Evolutionary conservation across 1,140 invertebrate genomes (phyloP).

Genomic region (Bombus superbus): DNA sequence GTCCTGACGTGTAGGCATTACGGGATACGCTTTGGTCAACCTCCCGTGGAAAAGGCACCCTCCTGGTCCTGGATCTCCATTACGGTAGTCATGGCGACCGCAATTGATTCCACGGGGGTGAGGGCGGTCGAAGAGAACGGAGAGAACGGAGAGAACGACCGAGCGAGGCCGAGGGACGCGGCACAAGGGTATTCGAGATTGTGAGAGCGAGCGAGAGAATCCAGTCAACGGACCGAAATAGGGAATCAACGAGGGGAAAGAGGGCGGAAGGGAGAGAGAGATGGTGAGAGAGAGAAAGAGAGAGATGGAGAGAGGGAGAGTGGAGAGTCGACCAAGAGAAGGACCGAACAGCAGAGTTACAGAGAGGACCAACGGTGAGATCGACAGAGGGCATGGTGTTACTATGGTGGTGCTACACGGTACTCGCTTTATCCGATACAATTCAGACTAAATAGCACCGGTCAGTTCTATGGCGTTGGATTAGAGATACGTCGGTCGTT

Average conservation of each 20-base stretch:
- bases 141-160: constrained; percentile 63
- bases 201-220: constrained; percentile 43
- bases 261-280: constrained; percentile 21
- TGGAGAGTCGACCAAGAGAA: background rate
- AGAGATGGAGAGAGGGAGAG: background rate
- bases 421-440: constrained; percentile 79
- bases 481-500: constrained; percentile 80
- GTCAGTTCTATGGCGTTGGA: constrained; percentile 78
- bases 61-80: constrained; percentile 78
- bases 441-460: constrained; percentile 80
- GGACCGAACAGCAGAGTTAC: constrained; percentile 39
- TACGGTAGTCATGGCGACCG: constrained; percentile 82
- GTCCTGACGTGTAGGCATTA: constrained; percentile 73
- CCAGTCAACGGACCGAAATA: constrained; percentile 8
- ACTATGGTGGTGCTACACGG: constrained; percentile 73
- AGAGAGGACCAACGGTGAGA: constrained; percentile 48
- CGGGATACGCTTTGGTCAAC: constrained; percentile 78
- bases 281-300: constrained; percentile 34
- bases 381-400: constrained; percentile 73
- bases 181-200: constrained; percentile 61
- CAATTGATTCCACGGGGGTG: constrained; percentile 80
- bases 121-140: constrained; percentile 63
- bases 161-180: constrained; percentile 56
- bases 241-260: background rate
- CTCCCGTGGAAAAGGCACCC: constrained; percentile 80